These are phyloP conservation scores for Saccostrea echinata DNA, from an alignment of 1,140 invertebrate genomes.

Conservation along the genomic window DNA sequence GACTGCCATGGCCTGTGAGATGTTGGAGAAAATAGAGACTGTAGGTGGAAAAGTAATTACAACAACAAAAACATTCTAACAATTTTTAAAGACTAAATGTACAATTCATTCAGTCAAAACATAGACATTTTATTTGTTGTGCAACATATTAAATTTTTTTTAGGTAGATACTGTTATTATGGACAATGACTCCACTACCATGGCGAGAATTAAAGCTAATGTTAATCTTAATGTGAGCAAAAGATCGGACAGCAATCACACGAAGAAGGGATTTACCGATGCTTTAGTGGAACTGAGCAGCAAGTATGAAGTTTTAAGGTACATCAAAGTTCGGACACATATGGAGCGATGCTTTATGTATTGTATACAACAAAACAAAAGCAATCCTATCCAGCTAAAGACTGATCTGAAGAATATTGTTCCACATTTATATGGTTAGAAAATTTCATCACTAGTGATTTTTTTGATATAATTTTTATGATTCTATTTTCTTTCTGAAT, in stretches of 20 bases:
- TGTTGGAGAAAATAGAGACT: too few relatives aligned
- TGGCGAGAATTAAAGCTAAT: background rate
- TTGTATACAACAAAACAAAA: background rate
- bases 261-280: background rate
- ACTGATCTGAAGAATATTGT: background rate
- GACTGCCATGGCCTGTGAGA: too few relatives aligned
- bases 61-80: too few relatives aligned
- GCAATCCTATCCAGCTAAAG: background rate
- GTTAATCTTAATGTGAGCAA: background rate
- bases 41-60: too few relatives aligned
- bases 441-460: too few relatives aligned
- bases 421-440: conserved; percentile 29
- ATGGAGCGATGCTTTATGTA: too few relatives aligned
- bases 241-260: conserved; percentile 20
- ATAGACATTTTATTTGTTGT: too few relatives aligned
- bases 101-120: too few relatives aligned
- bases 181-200: conserved; percentile 5
- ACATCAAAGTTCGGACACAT: background rate
- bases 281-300: background rate
- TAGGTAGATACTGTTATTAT: too few relatives aligned
- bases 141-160: too few relatives aligned
- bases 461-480: background rate
- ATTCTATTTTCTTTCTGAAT: too few relatives aligned
- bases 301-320: background rate
- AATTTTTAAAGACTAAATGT: too few relatives aligned